A percentile compares a stretch with the other conserved stretches of the same genome.
phyloP scores from a whole-genome alignment of 2,888 invertebrate species.

The Callyntrura sp. region DNA sequence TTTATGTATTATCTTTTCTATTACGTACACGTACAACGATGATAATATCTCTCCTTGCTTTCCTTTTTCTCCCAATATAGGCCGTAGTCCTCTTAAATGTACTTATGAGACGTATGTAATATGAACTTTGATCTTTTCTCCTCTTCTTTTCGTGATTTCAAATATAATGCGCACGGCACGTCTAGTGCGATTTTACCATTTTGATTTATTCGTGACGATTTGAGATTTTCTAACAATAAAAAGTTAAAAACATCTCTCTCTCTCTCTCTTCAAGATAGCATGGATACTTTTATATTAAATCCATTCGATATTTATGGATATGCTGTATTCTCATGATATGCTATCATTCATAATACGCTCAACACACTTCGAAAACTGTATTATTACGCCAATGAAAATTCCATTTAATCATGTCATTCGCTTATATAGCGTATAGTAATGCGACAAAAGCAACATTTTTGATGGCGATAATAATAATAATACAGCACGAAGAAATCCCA shows the following conservation, averaged over 20 bases:
- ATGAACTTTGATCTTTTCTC: slow-evolving; percentile 64
- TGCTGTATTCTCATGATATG: no score
- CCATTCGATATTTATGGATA: no score
- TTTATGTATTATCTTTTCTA: slow-evolving; percentile 19
- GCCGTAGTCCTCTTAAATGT: not conserved
- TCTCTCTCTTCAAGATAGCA: no score
- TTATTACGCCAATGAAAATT: no score
- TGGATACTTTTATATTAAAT: no score
- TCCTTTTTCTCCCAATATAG: no score
- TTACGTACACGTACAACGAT: no score
- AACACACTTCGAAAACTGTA: not conserved
- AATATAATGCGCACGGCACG: no score
- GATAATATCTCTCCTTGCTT: slow-evolving; percentile 15
- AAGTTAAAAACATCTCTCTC: no score
- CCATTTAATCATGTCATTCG: not conserved
- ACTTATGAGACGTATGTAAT: not conserved
- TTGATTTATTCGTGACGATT: slow-evolving; percentile 53
- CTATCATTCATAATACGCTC: not conserved
- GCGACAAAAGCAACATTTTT: not conserved
- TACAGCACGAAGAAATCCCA: slow-evolving; percentile 20
- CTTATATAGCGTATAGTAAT: not conserved
- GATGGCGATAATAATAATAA: slow-evolving; percentile 19
- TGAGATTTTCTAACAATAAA: no score
- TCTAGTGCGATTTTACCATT: slow-evolving; percentile 42
- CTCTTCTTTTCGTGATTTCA: not conserved